Evolutionary conservation across 1,140 invertebrate genomes (phyloP), one percentile per base, ranked within the genome.

Genomic region (Agraylea sexmaculata): DNA sequence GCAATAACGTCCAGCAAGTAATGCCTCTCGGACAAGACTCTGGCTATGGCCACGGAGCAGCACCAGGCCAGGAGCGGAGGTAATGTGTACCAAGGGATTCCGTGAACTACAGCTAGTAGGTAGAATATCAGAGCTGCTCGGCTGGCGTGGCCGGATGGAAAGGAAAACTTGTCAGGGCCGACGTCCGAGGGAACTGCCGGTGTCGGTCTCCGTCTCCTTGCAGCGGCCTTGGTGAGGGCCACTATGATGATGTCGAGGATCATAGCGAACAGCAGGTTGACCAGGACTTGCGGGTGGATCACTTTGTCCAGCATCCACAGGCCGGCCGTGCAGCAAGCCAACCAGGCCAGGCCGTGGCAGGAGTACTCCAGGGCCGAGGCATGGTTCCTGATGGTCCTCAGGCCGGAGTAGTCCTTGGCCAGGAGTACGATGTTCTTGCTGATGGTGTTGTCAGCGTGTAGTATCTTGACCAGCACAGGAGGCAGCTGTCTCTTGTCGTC

Each of bases 91-190:
- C 74, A 53, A 13, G 72, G 58, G 1, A 82, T 37, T 0, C 79
- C 74, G 59, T 73, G 74, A 7, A 83, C 49, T 45, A 68, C 62
- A 0, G 71, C 66, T 40, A 85, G 78, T 51, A 88, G 83, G 31
- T 75, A 74, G 1, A 77, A 65, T 11, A 97, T 60, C 54, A 87
- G 77, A 8, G 80, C 70, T 7, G 87, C 75, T 51, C 94, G 64
- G n/a, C 88, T 90, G 2, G 87, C 75, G 64, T 99, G 94, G 1
- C 94, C 94, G 1, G 92, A 96, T 18, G 93, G 94, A 60, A 97
- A 97, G 22, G 90, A 91, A 57, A 81, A 96, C 52, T 91, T 83
- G 60, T 97, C 93, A 1, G 89, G 61, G 54, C 71, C 58, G 16
- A 77, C 59, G 12, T 59, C 64, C 13, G 73, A 51, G 7, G 68